Evolutionary conservation across 2,797 vertebrate genomes (phyloP).

Genomic region (Pseudomugil tenellus): DNA sequence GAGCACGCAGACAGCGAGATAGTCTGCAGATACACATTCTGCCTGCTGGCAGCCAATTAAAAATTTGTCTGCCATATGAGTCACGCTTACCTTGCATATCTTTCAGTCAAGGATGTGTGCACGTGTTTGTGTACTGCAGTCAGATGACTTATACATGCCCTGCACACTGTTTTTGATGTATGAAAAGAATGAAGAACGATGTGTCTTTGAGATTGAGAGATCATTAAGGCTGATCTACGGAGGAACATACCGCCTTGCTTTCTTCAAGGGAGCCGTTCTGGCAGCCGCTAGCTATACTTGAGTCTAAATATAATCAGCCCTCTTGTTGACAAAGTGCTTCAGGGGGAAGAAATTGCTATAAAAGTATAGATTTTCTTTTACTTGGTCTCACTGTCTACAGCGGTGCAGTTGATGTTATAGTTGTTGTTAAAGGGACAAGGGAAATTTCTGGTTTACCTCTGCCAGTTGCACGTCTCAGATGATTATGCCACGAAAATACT

Average conservation of each 20-base stretch:
- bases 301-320: slow-evolving; percentile 67
- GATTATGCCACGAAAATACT: slow-evolving; percentile 69
- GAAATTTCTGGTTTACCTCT: slow-evolving; percentile 75
- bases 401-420: slow-evolving; percentile 68
- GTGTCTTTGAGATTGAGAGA: slow-evolving; percentile 43
- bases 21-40: slow-evolving; percentile 51
- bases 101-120: slow-evolving; percentile 32
- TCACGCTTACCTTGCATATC: slow-evolving; percentile 55
- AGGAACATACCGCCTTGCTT: slow-evolving; percentile 58
- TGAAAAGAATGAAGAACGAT: slow-evolving; percentile 43
- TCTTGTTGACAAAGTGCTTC: slow-evolving; percentile 69
- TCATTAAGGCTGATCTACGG: slow-evolving; percentile 56
- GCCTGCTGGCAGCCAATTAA: slow-evolving; percentile 64
- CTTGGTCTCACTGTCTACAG: slow-evolving; percentile 60
- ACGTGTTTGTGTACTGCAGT: slow-evolving; percentile 27
- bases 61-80: slow-evolving; percentile 52
- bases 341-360: slow-evolving; percentile 60
- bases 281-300: slow-evolving; percentile 54
- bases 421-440: slow-evolving; percentile 75
- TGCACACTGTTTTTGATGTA: slow-evolving; percentile 21
- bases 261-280: slow-evolving; percentile 51
- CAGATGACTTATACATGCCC: slow-evolving; percentile 38
- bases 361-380: slow-evolving; percentile 50
- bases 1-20: slow-evolving; percentile 48
- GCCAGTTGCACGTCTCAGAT: slow-evolving; percentile 73